phyloP scores from a whole-genome alignment of 2,888 invertebrate genomes.

The Limnephilus rhombicus region DNA sequence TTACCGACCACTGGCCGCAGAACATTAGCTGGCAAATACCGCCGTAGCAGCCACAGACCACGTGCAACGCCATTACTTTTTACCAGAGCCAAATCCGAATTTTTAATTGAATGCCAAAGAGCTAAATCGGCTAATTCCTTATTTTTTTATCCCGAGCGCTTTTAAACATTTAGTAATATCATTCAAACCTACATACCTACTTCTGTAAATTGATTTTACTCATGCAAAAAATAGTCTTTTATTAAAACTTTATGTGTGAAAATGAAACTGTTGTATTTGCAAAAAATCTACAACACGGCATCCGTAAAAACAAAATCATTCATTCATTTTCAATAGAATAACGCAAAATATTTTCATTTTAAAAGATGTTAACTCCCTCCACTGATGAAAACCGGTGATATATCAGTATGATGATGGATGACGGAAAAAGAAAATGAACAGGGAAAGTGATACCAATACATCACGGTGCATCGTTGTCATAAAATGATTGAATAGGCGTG shows the following conservation, averaged over 20 bases:
- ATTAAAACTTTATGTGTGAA: not conserved
- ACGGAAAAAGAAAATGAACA: not conserved
- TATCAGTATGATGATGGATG: not conserved
- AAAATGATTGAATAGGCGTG: conserved; percentile 21
- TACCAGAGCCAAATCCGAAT: not conserved
- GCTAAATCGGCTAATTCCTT: not conserved
- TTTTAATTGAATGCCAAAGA: not conserved
- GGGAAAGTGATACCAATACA: conserved; percentile 9
- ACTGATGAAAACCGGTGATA: not conserved
- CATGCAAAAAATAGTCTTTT: not conserved
- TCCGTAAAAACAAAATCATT: not conserved
- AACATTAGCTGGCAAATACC: conserved; percentile 10
- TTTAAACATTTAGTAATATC: not conserved
- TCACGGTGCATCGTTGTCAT: conserved; percentile 2
- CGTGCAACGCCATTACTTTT: conserved; percentile 40
- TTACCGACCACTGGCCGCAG: conserved; percentile 33
- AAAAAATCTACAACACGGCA: not conserved
- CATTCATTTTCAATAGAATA: not conserved
- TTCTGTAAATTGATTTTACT: not conserved
- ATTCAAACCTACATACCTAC: not conserved
- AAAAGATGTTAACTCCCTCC: not conserved
- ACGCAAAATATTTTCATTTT: not conserved
- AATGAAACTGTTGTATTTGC: not conserved
- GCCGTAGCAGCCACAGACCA: conserved; percentile 7
- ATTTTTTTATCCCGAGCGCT: not conserved